These are phyloP conservation scores for Zoanthus gigantus DNA, from an alignment of 92 coral and sea anemone genomes.

Conservation along the genomic window DNA sequence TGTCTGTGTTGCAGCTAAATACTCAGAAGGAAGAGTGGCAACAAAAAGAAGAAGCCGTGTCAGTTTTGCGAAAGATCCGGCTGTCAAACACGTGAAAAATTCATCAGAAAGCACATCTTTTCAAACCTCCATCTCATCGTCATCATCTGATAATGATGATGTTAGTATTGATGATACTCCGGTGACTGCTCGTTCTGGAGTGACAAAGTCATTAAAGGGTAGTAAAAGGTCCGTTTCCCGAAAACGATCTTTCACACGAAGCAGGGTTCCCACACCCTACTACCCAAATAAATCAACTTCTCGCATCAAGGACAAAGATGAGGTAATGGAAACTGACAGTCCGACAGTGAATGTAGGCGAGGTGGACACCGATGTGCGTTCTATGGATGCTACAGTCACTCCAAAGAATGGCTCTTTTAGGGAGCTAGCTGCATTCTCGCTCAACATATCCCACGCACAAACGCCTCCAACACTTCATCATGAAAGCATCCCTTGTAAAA, in stretches of 20 bases:
- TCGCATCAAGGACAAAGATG: constrained; percentile 20
- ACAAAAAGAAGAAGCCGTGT: constrained; percentile 26
- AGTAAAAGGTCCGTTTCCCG: constrained; percentile 27
- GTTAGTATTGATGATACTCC: not conserved
- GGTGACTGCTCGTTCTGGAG: not conserved
- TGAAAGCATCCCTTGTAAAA: not conserved
- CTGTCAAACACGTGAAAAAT: not conserved
- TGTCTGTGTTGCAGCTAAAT: not conserved
- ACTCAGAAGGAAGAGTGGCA: not conserved
- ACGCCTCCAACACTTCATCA: not conserved
- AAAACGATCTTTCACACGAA: constrained; percentile 42
- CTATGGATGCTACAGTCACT: not conserved
- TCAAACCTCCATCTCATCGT: not conserved
- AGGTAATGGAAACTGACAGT: constrained; percentile 15
- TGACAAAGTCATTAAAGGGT: not conserved
- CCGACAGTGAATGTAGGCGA: not conserved
- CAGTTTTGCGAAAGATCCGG: constrained; percentile 17
- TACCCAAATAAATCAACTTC: constrained; percentile 24
- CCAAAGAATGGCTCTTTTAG: constrained; percentile 7
- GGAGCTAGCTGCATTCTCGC: not conserved
- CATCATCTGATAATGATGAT: not conserved
- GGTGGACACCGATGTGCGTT: not conserved
- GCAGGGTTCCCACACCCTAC: constrained; percentile 50
- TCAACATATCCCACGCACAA: not conserved
- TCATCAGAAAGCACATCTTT: constrained; percentile 1